Base-by-base conservation (phyloP, 2,888 invertebrate genomes). In the Vanessa cardui region DNA sequence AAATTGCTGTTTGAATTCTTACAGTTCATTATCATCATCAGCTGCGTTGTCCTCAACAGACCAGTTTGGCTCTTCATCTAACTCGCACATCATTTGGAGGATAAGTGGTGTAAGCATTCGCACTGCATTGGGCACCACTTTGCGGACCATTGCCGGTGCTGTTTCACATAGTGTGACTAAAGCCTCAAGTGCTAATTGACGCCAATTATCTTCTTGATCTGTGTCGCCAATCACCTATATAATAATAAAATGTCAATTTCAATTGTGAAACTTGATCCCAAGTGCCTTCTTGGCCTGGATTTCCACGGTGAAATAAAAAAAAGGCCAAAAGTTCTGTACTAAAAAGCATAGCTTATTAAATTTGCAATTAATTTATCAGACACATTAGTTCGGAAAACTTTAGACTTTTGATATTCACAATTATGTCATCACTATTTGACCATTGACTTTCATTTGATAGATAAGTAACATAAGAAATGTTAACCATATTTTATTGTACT, bases 141-240 rank as follows among this genome's bases (percentile, higher is more conserved):
- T 99, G 68, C 99, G 95, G 50, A 99, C 96, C 97, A 99, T 99
- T 4, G 98, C 98, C 0, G 99, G 97, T 7, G 99, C 98, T 44
- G 97, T 97, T 93, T 99, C 99, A 56, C 99, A 95, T 73, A 98
- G 90, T 3, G 95, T 95, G 71, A 98, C 96, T 90, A 96, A 93
- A 15, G 98, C 96, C 89, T 99, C 99, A 47, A 99, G 92, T 0
- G 97, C 96, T 68, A 99, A 93, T 84, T 99, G 98, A 31, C 98
- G 94, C 96, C 97, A 98, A 68, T 96, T 95, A 82, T 97, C 96
- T 71, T 95, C 94, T 46, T 95, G 94, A 45, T 96, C 94, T n/a
- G 92, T 86, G 79, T 96, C 95, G 69, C 94, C 94, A 66, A 97
- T 94, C 66, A 96, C 93, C 95, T 95, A 15, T 31, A 21, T 16